Evolutionary conservation across 1,140 invertebrate genomes (phyloP), one percentile per base, ranked within the genome.

Genomic region (Zaprionus capensis): DNA sequence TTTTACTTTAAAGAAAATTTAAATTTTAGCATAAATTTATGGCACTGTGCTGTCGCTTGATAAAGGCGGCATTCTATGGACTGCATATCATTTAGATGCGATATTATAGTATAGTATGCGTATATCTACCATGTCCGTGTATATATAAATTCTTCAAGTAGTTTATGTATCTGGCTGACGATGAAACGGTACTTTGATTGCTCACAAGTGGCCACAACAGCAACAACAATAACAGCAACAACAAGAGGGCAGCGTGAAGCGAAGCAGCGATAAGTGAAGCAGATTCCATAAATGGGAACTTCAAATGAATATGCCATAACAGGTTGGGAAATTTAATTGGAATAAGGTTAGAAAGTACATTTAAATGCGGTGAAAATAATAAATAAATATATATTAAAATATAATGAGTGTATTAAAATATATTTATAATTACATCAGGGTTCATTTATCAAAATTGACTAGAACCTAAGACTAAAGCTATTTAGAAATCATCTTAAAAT

Each of bases 21-120:
- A 87, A 87, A 87, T 88, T 87, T 87, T 81, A 87, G 83, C 83
- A 88, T 87, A 88, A 87, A 87, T 87, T 87, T 87, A 87, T 87
- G 78, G 73, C 46, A 28, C 56, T 78, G 71, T 62, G 71, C 66
- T 72, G 56, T 70, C 57, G 61, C 55, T 59, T 55, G 68, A 76
- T 76, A 76, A 76, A 65, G 68, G 68, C 73, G 68, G 73, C 68
- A 76, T 76, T 76, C 72, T 63, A 51, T 75, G 67, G 59, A 36
- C 56, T 76, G 73, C 73, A 71, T 76, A 71, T 76, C 62, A 76
- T 76, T 76, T 76, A 46, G 46, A 76, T 71, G 68, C 59, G 61
- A 65, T 76, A 71, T 70, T 46, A 71, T 57, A 49, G 38, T 38
- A 53, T 51, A 65, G 12, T 66, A 55, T 24, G n/a, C n/a, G 46